A percentile compares a stretch with the other conserved stretches of the same genome.
These are phyloP conservation scores for Subacronicta megacephala DNA, from an alignment of 2,888 invertebrate species.

Conservation along the genomic window DNA sequence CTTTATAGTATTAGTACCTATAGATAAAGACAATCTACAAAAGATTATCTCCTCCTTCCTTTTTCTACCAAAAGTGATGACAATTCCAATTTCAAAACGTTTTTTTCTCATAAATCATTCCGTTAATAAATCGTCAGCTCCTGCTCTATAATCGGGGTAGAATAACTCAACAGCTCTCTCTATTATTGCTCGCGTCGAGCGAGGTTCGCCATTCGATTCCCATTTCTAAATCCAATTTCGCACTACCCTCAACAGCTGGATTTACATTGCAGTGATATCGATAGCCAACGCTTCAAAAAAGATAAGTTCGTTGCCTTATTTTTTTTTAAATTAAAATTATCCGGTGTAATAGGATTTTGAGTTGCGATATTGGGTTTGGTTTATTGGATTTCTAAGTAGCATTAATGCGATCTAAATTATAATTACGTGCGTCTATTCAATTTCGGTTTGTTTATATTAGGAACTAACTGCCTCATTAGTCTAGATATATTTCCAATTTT, in stretches of 20 bases:
- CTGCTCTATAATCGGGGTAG: conserved; percentile 43
- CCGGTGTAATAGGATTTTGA: conserved; percentile 25
- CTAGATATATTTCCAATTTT: too few species aligned
- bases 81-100: not conserved
- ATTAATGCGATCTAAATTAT: too few species aligned
- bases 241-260: conserved; percentile 59
- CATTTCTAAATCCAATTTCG: conserved; percentile 71
- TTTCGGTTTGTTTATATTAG: too few species aligned
- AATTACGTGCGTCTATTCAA: too few species aligned
- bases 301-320: conserved; percentile 22
- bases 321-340: conserved; percentile 46
- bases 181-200: conserved; percentile 62
- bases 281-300: conserved; percentile 34
- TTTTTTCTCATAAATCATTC: conserved; percentile 1
- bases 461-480: too few species aligned
- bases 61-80: not conserved
- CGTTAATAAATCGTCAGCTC: conserved; percentile 19
- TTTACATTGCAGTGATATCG: conserved; percentile 57
- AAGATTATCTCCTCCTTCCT: too few species aligned
- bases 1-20: too few species aligned
- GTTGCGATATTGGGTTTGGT: conserved; percentile 1
- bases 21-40: too few species aligned
- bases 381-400: not conserved
- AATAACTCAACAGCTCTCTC: conserved; percentile 65
- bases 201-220: conserved; percentile 70